A percentile compares a stretch with the other conserved stretches of the same genome.
phyloP scores from a whole-genome alignment of 2,888 invertebrate genomes.

The Empis livida region DNA sequence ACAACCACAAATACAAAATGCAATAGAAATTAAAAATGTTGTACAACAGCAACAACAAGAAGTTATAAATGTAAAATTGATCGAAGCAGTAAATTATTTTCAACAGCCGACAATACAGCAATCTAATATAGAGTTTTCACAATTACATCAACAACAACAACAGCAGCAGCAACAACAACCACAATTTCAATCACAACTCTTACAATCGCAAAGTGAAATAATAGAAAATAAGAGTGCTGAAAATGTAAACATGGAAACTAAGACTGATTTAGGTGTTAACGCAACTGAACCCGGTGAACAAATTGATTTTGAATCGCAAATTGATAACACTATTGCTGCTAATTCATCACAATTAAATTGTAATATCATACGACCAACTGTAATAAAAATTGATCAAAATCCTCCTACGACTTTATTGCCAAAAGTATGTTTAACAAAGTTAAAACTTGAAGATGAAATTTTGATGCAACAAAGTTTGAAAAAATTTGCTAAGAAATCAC shows the following conservation, averaged over 20 bases:
- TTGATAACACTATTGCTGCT: no score
- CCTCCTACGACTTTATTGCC: background rate
- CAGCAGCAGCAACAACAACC: no score
- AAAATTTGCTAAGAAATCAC: conserved; percentile 49
- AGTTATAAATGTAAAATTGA: background rate
- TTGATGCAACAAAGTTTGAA: conserved; percentile 51
- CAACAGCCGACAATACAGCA: conserved; percentile 2
- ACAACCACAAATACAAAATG: background rate
- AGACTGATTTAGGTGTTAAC: no score
- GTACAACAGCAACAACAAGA: background rate
- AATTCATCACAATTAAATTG: background rate
- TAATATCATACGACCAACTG: background rate
- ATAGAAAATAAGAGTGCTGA: conserved; percentile 1
- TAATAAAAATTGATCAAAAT: background rate
- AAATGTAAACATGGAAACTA: background rate
- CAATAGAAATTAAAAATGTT: background rate
- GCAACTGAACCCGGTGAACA: conserved; percentile 1
- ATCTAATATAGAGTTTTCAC: background rate
- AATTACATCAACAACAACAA: background rate
- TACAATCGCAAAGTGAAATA: conserved; percentile 9
- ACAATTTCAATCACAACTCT: conserved; percentile 7
- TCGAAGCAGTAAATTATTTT: background rate
- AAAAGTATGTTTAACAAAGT: conserved; percentile 6
- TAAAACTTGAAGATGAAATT: conserved; percentile 34
- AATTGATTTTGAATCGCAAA: no score